Conservation (phyloP, 2,113 vertebrate species). For the Eira barbara region DNA sequence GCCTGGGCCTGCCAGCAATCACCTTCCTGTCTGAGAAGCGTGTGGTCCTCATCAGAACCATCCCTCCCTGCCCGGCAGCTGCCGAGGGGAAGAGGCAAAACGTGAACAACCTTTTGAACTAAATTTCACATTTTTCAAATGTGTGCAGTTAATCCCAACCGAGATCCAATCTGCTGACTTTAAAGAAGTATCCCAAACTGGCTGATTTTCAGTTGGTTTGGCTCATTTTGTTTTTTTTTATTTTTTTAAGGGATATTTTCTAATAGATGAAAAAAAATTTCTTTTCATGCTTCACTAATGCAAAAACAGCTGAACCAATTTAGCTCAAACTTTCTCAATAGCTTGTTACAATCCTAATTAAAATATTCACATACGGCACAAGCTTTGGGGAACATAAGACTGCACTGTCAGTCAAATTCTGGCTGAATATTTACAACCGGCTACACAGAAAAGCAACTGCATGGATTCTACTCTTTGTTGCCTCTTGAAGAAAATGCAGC, state of each 20-base stretch:
- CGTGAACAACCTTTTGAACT: not conserved
- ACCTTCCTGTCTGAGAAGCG: too few species aligned
- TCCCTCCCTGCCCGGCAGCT: not conserved
- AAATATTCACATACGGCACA: conserved; percentile 60
- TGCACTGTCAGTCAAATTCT: conserved; percentile 54
- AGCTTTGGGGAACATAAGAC: conserved; percentile 52
- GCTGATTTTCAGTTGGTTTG: conserved; percentile 1
- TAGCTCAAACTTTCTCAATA: conserved; percentile 69
- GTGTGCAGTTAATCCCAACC: not conserved
- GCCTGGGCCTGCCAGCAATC: accelerated
- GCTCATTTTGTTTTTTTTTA: not conserved
- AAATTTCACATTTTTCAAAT: not conserved
- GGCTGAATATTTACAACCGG: conserved; percentile 53
- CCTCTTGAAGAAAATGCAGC: conserved; percentile 29
- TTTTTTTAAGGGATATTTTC: conserved; percentile 57
- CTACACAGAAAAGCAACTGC: conserved; percentile 7
- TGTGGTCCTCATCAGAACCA: accelerated
- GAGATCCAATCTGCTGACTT: not conserved
- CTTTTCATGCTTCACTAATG: conserved; percentile 71
- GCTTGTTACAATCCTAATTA: conserved; percentile 75
- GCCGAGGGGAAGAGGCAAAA: not conserved
- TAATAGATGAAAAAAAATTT: conserved; percentile 65
- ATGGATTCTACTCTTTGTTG: conserved; percentile 9
- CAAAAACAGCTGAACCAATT: conserved; percentile 71
- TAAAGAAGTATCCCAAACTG: not conserved